Base-by-base conservation (phyloP, 1,140 invertebrate species). In the Macrostomum lignano region DNA sequence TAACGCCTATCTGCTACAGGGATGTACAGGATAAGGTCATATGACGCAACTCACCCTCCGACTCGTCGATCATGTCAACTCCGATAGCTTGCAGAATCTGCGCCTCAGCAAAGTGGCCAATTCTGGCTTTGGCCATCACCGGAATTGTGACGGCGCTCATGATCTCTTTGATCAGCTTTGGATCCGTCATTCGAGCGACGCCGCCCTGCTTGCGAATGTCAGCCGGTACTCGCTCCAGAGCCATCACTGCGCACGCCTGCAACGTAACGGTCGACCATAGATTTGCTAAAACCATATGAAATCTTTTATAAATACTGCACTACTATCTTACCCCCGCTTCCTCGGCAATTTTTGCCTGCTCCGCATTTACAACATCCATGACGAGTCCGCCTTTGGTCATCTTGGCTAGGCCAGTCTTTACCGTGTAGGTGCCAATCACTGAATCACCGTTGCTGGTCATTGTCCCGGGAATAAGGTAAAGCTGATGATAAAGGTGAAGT, bases 11-110 rank as follows among this genome's bases (percentile, higher is more conserved):
- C n/a, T n/a, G n/a, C n/a, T n/a, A n/a, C n/a, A n/a, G n/a, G n/a
- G n/a, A n/a, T n/a, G n/a, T n/a, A n/a, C n/a, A n/a, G n/a, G n/a
- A n/a, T n/a, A n/a, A n/a, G n/a, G n/a, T n/a, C n/a, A n/a, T n/a
- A n/a, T n/a, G n/a, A 36, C 9, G 5, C 10, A 10, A 7, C 34
- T 21, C 35, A 50, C 48, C 48, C 41, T 51, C 48, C 6, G 48
- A 51, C 33, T 51, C 49, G 29, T 51, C 49, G 10, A 51, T 40
- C 49, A 51, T 51, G 32, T 51, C 49, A 6, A 51, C 49, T 7
- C 49, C 49, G 7, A 51, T 36, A 6, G 46, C 35, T 36, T 51
- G 42, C 9, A 51, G 34, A 25, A 51, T 49, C 38, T 51, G 49
- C 0, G 47, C 47, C 31, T 51, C 49, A 7, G 47, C 49, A 39